Evolutionary conservation across 2,888 invertebrate species (phyloP).

Genomic region (Lochmaea crataegi): DNA sequence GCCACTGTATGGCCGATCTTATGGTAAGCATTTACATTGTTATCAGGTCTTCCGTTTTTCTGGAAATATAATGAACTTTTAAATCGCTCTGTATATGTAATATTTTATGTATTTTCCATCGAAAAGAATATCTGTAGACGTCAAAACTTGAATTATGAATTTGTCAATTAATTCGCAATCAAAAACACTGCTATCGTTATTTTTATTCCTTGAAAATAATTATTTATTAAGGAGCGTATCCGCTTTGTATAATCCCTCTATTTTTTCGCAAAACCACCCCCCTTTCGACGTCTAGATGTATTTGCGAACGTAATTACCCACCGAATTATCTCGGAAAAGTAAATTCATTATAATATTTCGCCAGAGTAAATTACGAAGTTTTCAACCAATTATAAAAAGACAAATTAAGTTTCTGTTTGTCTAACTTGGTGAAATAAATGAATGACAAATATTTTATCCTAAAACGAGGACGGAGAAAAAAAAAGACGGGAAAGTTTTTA

Average conservation of each 20-base stretch:
- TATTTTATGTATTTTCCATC: too few species aligned
- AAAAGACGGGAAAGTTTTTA: neutral
- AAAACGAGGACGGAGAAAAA: neutral
- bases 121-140: too few species aligned
- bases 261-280: neutral
- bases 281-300: conserved; percentile 5
- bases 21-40: too few species aligned
- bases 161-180: neutral
- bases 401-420: conserved; percentile 26
- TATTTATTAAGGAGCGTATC: neutral
- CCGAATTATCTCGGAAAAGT: conserved; percentile 24
- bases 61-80: too few species aligned
- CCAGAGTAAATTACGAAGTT: conserved; percentile 17
- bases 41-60: too few species aligned
- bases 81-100: too few species aligned
- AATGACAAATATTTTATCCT: conserved; percentile 6
- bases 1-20: too few species aligned
- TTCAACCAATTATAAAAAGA: conserved; percentile 23
- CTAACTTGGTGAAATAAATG: conserved; percentile 15
- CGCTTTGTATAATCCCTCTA: neutral
- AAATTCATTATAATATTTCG: conserved; percentile 30
- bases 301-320: conserved; percentile 28
- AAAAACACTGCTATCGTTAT: neutral
- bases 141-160: neutral
- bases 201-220: neutral